Percentiles rank a stretch among this genome's conserved stretches.
Conservation (phyloP, 2,113 vertebrate genomes). For the Cyanocitta stelleri region DNA sequence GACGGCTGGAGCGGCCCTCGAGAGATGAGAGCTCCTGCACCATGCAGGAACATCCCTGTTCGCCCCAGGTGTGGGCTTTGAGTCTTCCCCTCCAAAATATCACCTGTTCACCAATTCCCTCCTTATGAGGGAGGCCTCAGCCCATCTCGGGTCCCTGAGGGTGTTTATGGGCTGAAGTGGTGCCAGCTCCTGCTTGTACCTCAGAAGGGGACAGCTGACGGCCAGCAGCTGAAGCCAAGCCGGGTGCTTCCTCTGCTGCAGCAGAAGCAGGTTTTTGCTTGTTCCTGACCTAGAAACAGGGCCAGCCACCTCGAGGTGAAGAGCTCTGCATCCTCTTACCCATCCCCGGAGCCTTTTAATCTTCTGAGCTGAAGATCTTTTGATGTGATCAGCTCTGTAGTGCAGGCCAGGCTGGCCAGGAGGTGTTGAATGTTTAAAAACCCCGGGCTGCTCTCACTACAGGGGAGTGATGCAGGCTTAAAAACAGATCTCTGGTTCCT, state of each 20-base stretch:
- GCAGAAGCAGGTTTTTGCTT: neutral
- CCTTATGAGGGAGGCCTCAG: neutral
- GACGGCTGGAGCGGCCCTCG: neutral
- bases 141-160: neutral
- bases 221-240: neutral
- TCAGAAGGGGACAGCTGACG: neutral
- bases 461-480: neutral
- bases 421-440: conserved; percentile 42
- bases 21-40: rapidly evolving
- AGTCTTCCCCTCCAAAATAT: neutral
- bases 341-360: conserved; percentile 12
- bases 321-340: conserved; percentile 33
- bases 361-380: conserved; percentile 42
- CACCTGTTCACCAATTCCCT: neutral
- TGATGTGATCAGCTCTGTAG: conserved; percentile 41
- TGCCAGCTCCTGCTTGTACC: neutral
- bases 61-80: rapidly evolving
- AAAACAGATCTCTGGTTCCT: neutral
- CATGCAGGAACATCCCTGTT: rapidly evolving
- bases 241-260: neutral
- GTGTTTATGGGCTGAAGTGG: rapidly evolving
- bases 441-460: neutral
- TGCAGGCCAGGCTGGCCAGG: neutral
- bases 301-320: conserved; percentile 15
- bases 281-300: neutral